phyloP scores from a whole-genome alignment of 1,140 invertebrate species.

The Tachypleus tridentatus region DNA sequence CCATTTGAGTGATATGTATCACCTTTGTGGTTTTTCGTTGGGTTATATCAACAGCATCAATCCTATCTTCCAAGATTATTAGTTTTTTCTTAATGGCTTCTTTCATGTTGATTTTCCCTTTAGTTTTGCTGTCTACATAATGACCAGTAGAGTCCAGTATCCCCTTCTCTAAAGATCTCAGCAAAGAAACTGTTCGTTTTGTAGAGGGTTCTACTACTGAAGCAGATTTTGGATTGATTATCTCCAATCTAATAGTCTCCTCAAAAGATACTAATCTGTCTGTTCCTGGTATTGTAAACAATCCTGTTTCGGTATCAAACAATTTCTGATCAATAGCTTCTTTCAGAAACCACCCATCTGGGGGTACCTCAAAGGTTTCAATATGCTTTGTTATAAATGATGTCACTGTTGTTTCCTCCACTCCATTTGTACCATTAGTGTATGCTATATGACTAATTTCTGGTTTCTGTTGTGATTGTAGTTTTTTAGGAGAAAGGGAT shows the following conservation, averaged over 20 bases:
- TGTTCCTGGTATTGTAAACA: slow-evolving; percentile 53
- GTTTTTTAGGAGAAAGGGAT: too few species aligned
- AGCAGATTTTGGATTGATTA: slow-evolving; percentile 36
- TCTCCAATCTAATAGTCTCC: slow-evolving; percentile 40
- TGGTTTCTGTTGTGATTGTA: background rate
- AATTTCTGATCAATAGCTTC: slow-evolving; percentile 56
- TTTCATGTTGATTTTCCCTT: slow-evolving; percentile 61
- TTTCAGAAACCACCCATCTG: slow-evolving; percentile 72
- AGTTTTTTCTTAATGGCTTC: slow-evolving; percentile 63
- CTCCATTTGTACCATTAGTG: slow-evolving; percentile 2
- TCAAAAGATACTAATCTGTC: slow-evolving; percentile 35
- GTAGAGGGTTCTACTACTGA: slow-evolving; percentile 11
- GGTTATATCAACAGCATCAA: background rate
- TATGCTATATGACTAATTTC: background rate
- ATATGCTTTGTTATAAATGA: slow-evolving; percentile 1
- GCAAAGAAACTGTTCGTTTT: slow-evolving; percentile 48
- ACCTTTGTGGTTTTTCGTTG: background rate
- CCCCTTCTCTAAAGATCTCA: slow-evolving; percentile 66
- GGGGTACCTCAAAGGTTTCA: slow-evolving; percentile 47
- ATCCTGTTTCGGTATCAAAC: slow-evolving; percentile 54
- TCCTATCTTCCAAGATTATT: slow-evolving; percentile 44
- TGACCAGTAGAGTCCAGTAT: slow-evolving; percentile 60
- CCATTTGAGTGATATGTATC: background rate
- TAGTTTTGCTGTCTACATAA: slow-evolving; percentile 65
- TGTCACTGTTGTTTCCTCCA: too few species aligned